Base-by-base conservation (phyloP, 1,140 invertebrate species). In the Drosophila truncata region DNA sequence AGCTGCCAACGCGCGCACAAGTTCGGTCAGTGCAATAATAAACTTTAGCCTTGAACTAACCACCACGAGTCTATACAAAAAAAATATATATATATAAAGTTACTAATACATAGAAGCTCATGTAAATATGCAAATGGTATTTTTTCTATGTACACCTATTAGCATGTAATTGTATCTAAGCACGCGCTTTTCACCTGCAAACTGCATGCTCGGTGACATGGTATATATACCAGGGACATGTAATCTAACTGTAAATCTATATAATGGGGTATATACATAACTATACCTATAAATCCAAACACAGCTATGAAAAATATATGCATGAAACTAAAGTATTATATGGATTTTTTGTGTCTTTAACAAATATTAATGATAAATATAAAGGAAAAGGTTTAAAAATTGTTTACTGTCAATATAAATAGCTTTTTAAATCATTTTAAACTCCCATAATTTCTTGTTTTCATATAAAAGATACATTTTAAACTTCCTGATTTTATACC, bases 41-140 rank as follows among this genome's bases (percentile, higher is more conserved):
- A 58, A 79, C 52, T 55, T 76, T 70, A 74, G 80, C 80, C 80
- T 82, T 82, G 80, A 82, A 82, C 67, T 69, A 81, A 73, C 63
- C 66, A 71, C 46, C 31, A 31, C 31, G 55, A 27, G 69, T 13
- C 6, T 25, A 54, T 54, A 54, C 18, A 54, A 64, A 8, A 61
- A 47, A 64, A 41, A 65, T n/a, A 37, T 11, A 33, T n/a, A 4
- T 35, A 29, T 16, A 44, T 31, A 29, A 16, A 29, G 16, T 35
- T 44, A 20, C 18, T 44, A 13, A 55, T 37, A 47, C 18, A 65
- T 25, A 37, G 33, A 16, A 18, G 14, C 29, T 13, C 25, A 55
- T 59, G 35, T 52, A 78, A 42, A 58, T 55, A 59, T 61, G 58
- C 46, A 58, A 44, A 58, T 74, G 23, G 16, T 27, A 13, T 20